Base-by-base conservation (phyloP, 2,888 invertebrate genomes). In the Cataglyphis rosenhaueri region DNA sequence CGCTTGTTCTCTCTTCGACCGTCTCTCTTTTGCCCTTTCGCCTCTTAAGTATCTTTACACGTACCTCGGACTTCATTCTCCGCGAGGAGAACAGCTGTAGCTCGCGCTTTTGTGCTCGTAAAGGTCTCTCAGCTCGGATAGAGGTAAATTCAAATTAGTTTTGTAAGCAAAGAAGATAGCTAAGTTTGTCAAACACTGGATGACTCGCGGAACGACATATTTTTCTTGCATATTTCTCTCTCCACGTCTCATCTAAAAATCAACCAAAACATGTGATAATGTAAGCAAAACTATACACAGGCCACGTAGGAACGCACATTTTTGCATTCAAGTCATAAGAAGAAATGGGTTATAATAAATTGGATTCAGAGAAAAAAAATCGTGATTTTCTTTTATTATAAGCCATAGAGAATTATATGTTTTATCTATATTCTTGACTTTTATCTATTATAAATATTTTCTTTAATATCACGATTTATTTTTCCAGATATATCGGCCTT, bases 111-210 rank as follows among this genome's bases (percentile, higher is more conserved):
- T 59, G 73, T 15, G n/a, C 21, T 48, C 3, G 44, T 18, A 79
- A 79, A 79, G 12, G 59, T 18, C 57, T 25, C 32, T 18, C 21
- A 21, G 70, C 29, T 55, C 10, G 41, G 41, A 59, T 79, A 35
- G 59, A 64, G 35, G 12, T 44, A 35, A 48, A 79, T 79, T 71
- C 78, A 79, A 79, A 79, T 79, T 79, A 79, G 71, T 79, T 79
- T 79, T 59, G 32, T 29, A 35, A 38, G 25, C 59, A 71, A 79
- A 79, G 78, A 71, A 59, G 41, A 38, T 18, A 21, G 44, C 35
- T 79, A 79, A 79, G 18, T 59, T 71, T 59, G 66, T 76, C 76
- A 78, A 78, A 78, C 5, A 6, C 21, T 59, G 71, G 18, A 70
- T 71, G 59, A 35, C 44, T 41, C 59, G 71, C 29, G 10, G 6